Percentiles rank a stretch among this genome's conserved stretches.
These are phyloP conservation scores for Spermophilus dauricus DNA, from an alignment of 2,113 vertebrate genomes.

Conservation along the genomic window DNA sequence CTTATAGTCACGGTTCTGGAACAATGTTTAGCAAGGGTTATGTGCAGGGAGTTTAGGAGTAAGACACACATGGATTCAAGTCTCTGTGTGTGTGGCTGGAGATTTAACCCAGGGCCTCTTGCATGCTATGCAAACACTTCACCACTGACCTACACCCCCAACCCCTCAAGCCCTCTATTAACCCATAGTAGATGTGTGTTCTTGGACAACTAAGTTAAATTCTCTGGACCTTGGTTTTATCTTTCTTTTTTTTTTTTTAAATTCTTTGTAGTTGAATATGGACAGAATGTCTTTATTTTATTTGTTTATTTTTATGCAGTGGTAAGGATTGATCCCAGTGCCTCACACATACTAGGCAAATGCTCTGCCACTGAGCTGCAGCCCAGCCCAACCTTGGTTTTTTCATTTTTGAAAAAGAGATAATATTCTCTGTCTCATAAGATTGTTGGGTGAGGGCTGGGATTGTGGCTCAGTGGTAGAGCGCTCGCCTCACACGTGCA, in stretches of 20 bases:
- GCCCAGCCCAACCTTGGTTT: not conserved
- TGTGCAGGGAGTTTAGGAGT: not conserved
- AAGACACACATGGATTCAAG: not conserved
- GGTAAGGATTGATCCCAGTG: too few relatives aligned
- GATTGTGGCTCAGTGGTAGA: too few relatives aligned
- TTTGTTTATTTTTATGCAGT: too few relatives aligned
- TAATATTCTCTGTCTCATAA: not conserved
- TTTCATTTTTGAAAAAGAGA: constrained; percentile 12
- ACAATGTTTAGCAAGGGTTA: not conserved
- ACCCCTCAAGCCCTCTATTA: not conserved
- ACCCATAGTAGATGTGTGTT: not conserved
- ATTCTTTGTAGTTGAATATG: too few relatives aligned
- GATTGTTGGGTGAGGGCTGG: not conserved
- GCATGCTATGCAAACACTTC: not conserved
- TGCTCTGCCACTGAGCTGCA: too few relatives aligned
- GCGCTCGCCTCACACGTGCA: too few relatives aligned
- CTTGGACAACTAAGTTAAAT: not conserved
- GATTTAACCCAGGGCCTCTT: not conserved
- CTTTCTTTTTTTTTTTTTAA: too few relatives aligned
- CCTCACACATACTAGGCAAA: too few relatives aligned
- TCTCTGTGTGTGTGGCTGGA: not conserved
- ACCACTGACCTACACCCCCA: not conserved
- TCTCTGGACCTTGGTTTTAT: not conserved
- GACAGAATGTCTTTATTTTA: too few relatives aligned
- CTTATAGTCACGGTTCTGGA: not conserved